Evolutionary conservation across 1,140 invertebrate genomes (phyloP), one percentile per base, ranked within the genome.

Genomic region (Laupala kohalensis): DNA sequence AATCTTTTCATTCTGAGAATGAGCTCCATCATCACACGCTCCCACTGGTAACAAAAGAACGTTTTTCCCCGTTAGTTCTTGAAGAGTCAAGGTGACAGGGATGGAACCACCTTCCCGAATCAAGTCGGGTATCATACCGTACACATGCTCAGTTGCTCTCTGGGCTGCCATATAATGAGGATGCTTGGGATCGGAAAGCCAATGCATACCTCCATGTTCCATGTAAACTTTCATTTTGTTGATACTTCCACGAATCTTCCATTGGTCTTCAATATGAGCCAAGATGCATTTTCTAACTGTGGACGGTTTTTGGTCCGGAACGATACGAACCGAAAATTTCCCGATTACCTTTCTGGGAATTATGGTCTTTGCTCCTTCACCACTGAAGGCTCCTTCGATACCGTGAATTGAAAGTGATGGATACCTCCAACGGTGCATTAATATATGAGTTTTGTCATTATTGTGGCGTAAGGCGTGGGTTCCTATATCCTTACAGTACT

Each of bases 1-100:
- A 74, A 98, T 86, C 81, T 99, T 99, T 81, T 99, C 97, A 84
- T 98, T 98, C 81, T 98, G 97, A 1, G 95, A 97, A 84, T 99
- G 97, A 72, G 96, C 96, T 73, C 96, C 96, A 83, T 99, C 97
- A 81, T 98, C 96, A 71, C 89, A 90, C 74, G 90, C 88, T 67
- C 97, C 97, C 77, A 95, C 89, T 5, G 96, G 96, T 68, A 99
- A 83, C 29, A 98, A 83, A 73, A 98, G 84, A 26, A 97, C 94
- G 84, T 94, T 98, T 79, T 95, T 95, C 0, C 91, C 92, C 67
- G 94, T 97, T 4, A 92, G 86, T 80, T 95, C 89, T 76, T 87
- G 83, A 69, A 90, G 83, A 24, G 94, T 97, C 70, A 99, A 82
- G 70, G 96, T 97, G 66, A 98, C 91, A 6, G 95, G 96, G 79